Evolutionary conservation across 2,113 vertebrate genomes (phyloP).

Genomic region (Carassius gibelio): DNA sequence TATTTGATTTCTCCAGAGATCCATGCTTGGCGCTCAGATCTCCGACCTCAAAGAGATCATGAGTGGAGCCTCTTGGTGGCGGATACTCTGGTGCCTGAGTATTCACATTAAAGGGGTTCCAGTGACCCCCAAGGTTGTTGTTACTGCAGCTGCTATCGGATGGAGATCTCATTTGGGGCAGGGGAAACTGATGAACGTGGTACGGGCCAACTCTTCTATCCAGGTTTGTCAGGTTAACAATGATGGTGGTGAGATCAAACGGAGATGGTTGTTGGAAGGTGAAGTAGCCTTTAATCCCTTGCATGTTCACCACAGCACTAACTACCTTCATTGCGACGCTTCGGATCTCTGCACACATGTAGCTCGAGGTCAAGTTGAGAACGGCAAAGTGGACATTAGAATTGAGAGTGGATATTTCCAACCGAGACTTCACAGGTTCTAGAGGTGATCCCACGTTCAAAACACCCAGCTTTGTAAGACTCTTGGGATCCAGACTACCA

Average conservation of each 20-base stretch:
- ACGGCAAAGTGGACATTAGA: constrained; percentile 61
- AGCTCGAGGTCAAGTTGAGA: constrained; percentile 53
- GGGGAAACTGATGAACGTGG: constrained; percentile 77
- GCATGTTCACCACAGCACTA: constrained; percentile 73
- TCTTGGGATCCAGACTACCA: constrained; percentile 42
- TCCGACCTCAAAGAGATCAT: constrained; percentile 77
- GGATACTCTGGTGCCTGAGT: constrained; percentile 65
- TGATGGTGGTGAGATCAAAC: constrained; percentile 73
- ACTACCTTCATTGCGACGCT: constrained; percentile 67
- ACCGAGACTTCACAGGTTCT: constrained; percentile 65
- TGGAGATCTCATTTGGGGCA: constrained; percentile 63
- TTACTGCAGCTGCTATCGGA: constrained; percentile 67
- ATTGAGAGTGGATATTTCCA: constrained; percentile 56
- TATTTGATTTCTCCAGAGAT: constrained; percentile 54
- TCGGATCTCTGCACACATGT: constrained; percentile 69
- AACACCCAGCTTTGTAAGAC: constrained; percentile 62
- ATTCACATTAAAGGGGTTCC: constrained; percentile 76
- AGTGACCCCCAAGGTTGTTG: constrained; percentile 75
- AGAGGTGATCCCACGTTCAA: constrained; percentile 67
- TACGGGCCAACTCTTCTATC: constrained; percentile 61
- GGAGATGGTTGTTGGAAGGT: constrained; percentile 75
- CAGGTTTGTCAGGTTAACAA: constrained; percentile 71
- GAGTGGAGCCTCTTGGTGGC: constrained; percentile 65
- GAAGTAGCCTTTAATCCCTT: constrained; percentile 71
- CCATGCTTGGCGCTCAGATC: constrained; percentile 77